Evolutionary conservation across 2,797 vertebrate species (phyloP), one percentile per base, ranked within the genome.

Genomic region (Bradypodion pumilum): DNA sequence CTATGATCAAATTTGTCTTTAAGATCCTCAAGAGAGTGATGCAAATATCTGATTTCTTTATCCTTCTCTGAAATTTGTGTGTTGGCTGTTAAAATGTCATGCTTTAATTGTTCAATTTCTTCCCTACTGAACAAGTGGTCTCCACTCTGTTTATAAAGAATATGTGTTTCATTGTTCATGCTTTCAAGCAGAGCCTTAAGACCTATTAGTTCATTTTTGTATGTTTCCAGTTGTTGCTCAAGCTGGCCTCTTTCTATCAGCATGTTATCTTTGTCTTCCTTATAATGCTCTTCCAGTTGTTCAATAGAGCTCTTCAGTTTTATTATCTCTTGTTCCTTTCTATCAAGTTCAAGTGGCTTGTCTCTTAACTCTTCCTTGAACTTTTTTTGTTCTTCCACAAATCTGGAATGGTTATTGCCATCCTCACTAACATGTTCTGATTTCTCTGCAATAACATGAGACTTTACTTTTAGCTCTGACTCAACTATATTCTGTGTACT

Each of bases 51-150:
- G 60, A 96, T 81, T 44, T 97, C 94, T 27, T 92, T 75, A 13
- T 94, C 92, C 90, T 95, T 97, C 86, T 94, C 94, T 59, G 87
- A 86, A 82, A 94, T 12, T 69, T 91, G 91, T 70, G 86, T 80
- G 77, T 90, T 79, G 5, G 92, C 89, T 72, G 92, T 90, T 59
- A 94, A 90, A 40, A 96, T 89, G 52, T 96, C 90, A 73, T 0
- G 68, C 85, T 89, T 94, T 80, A 96, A 49, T 21, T 75, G 90
- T 75, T 92, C 74, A 68, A 91, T 90, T 65, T 96, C 89, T 80
- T 95, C 91, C 84, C 91, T 32, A 77, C 85, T 87, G 40, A 65
- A 32, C 40, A 84, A 81, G 29, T 92, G 80, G 49, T 89, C 90
- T 81, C 91, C 85, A 32, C 42, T 74, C 79, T 86, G 91, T 89